Evolutionary conservation across 2,797 vertebrate genomes (phyloP).

Genomic region (Gymnocypris eckloni): DNA sequence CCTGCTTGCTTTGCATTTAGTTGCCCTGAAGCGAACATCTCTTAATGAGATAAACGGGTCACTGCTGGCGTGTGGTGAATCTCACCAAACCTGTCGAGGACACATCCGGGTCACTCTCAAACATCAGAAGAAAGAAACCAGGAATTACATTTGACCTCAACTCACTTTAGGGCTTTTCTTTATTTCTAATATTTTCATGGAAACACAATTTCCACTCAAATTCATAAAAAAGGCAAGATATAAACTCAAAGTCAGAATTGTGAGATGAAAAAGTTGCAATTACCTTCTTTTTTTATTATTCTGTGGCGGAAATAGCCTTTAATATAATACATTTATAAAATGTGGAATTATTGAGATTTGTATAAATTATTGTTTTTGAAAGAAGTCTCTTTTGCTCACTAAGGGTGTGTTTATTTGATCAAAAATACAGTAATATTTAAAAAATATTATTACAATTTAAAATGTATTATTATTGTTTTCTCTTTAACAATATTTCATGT

Average conservation of each 20-base stretch:
- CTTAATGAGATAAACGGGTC: conserved; percentile 78
- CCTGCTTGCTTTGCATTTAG: conserved; percentile 77
- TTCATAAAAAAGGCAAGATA: background rate
- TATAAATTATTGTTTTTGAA: background rate
- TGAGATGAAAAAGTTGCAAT: too few relatives aligned
- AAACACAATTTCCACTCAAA: background rate
- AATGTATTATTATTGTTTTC: background rate
- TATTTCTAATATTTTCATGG: background rate
- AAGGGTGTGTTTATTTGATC: background rate
- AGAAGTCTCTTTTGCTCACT: background rate
- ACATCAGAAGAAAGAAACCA: background rate
- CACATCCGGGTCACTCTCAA: background rate
- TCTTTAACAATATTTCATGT: background rate
- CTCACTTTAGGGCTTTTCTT: background rate
- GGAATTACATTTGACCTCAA: background rate
- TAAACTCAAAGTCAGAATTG: too few relatives aligned
- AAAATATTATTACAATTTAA: background rate
- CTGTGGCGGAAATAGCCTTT: background rate
- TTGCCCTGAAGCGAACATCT: conserved; percentile 70
- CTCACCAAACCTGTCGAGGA: conserved; percentile 14
- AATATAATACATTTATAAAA: background rate
- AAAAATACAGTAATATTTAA: background rate
- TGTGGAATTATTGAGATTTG: too few relatives aligned
- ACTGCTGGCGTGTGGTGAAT: conserved; percentile 68
- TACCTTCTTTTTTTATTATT: background rate